These are phyloP conservation scores for Pyxicephalus adspersus DNA, from an alignment of 2,113 vertebrate species.

Conservation along the genomic window DNA sequence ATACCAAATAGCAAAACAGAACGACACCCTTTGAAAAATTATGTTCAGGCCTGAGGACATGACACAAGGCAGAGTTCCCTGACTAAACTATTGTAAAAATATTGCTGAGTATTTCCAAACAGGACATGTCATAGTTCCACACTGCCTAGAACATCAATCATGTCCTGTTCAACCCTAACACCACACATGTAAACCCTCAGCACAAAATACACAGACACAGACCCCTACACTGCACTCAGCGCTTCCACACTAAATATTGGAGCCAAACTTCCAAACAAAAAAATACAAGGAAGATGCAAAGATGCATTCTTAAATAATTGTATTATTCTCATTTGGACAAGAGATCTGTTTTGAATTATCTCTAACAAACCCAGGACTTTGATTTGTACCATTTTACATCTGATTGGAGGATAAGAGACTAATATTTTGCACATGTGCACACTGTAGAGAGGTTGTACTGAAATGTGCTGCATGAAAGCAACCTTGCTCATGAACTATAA, in stretches of 20 bases:
- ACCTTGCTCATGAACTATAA: too few relatives aligned
- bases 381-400: slow-evolving; percentile 19
- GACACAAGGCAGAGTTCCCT: too few relatives aligned
- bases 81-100: slow-evolving; percentile 1
- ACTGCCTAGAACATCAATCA: slow-evolving; percentile 14
- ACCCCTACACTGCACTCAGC: neutral
- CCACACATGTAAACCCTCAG: neutral
- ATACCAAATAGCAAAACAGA: too few relatives aligned
- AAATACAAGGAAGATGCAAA: slow-evolving; percentile 8
- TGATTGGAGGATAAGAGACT: slow-evolving; percentile 22
- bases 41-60: too few relatives aligned
- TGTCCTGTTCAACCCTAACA: neutral
- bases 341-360: slow-evolving; percentile 31
- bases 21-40: too few relatives aligned
- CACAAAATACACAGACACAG: neutral
- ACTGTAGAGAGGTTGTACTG: neutral
- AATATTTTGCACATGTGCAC: slow-evolving; percentile 35
- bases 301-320: slow-evolving; percentile 30
- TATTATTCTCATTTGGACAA: slow-evolving; percentile 17
- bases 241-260: neutral
- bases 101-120: neutral
- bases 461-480: too few relatives aligned
- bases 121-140: neutral
- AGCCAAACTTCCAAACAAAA: neutral
- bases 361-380: slow-evolving; percentile 35